Conservation (phyloP, 2,797 vertebrate species). For the Eurystomus glaucurus region DNA sequence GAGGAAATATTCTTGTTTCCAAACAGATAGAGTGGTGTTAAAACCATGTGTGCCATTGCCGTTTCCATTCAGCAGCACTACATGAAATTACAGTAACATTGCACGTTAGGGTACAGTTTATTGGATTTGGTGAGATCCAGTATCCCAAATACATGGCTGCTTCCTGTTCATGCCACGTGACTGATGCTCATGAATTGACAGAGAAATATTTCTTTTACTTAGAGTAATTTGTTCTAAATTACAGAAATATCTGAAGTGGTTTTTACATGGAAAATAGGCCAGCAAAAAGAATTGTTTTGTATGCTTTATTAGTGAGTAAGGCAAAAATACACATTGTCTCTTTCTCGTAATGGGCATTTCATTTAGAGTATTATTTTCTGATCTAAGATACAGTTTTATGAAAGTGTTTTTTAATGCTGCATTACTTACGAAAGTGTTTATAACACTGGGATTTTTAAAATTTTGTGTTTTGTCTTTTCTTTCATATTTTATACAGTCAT, state of each 20-base stretch:
- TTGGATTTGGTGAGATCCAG: neutral
- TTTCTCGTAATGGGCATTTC: neutral
- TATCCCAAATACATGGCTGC: neutral
- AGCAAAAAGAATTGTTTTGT: neutral
- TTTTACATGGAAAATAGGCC: neutral
- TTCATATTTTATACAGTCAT: neutral
- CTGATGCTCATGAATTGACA: neutral
- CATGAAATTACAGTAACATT: neutral
- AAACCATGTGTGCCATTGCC: neutral
- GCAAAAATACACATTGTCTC: neutral
- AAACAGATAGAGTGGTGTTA: neutral
- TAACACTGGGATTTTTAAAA: fast-evolving
- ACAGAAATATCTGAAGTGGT: neutral
- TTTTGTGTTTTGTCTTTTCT: neutral
- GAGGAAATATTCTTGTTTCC: neutral
- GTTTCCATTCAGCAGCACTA: neutral
- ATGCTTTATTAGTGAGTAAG: neutral
- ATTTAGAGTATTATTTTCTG: constrained; percentile 8
- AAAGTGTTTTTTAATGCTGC: neutral
- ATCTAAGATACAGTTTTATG: neutral
- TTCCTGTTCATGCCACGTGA: neutral
- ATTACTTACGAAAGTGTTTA: neutral
- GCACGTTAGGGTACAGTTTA: neutral
- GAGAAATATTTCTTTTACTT: neutral
- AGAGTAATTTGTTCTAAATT: neutral